These are phyloP conservation scores for Campoplex nolae DNA, from an alignment of 2,888 invertebrate genomes.

Conservation along the genomic window DNA sequence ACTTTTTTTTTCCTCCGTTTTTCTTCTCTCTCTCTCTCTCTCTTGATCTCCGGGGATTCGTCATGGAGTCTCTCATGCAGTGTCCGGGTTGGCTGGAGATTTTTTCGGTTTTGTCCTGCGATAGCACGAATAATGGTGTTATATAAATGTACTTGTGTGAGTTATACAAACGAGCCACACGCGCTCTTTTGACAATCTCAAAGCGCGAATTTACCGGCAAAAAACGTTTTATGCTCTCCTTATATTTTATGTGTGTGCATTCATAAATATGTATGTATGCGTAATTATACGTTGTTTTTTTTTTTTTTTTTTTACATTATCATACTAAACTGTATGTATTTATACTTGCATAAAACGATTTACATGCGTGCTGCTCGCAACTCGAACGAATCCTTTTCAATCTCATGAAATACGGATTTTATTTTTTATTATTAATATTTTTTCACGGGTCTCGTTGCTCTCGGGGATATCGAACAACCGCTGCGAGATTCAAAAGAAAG, in stretches of 20 bases:
- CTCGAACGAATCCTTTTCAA: neutral
- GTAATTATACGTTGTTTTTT: neutral
- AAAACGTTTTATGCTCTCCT: slow-evolving; percentile 25
- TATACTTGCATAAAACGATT: slow-evolving; percentile 10
- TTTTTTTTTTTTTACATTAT: neutral
- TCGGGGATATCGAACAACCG: slow-evolving; percentile 11
- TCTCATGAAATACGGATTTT: slow-evolving; percentile 29
- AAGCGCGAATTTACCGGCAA: slow-evolving; percentile 26
- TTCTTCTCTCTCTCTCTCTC: slow-evolving; percentile 4
- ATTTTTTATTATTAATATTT: slow-evolving; percentile 16
- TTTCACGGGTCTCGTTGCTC: slow-evolving; percentile 11
- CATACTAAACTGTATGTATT: slow-evolving; percentile 28
- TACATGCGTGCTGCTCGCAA: neutral
- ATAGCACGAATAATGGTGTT: neutral
- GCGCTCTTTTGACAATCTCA: slow-evolving; percentile 13
- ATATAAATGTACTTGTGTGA: slow-evolving; percentile 2
- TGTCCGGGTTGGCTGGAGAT: slow-evolving; percentile 32
- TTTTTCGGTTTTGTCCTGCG: slow-evolving; percentile 53
- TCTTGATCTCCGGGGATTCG: slow-evolving; percentile 46
- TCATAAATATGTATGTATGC: neutral
- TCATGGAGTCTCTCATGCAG: slow-evolving; percentile 51
- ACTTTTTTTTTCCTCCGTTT: slow-evolving; percentile 3
- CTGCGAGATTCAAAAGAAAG: neutral
- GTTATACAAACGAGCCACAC: slow-evolving; percentile 19
- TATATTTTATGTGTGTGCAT: neutral